Percentiles rank a stretch among this genome's conserved stretches.
Conservation (phyloP, 2,888 invertebrate species). For the Tachina grossa region DNA sequence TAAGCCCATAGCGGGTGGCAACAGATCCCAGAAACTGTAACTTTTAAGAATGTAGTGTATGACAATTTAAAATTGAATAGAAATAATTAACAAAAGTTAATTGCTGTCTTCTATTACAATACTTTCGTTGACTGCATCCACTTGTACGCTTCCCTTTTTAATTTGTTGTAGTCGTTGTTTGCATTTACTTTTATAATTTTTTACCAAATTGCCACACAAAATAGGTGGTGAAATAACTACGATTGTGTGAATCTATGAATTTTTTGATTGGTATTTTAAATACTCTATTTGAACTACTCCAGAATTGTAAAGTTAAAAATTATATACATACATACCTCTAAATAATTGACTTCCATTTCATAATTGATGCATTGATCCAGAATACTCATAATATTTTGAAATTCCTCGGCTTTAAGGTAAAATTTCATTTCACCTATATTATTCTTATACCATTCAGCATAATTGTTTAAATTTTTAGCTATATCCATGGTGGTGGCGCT, state of each 20-base stretch:
- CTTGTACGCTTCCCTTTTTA: conserved; percentile 56
- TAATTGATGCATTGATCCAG: conserved; percentile 77
- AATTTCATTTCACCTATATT: conserved; percentile 81
- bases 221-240: conserved; percentile 79
- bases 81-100: conserved; percentile 38
- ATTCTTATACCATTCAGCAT: conserved; percentile 81
- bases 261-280: neutral
- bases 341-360: conserved; percentile 77
- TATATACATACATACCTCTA: conserved; percentile 75
- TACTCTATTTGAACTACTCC: neutral
- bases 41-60: neutral
- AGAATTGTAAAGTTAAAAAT: neutral
- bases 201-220: conserved; percentile 79
- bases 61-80: neutral
- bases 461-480: conserved; percentile 76
- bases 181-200: conserved; percentile 79
- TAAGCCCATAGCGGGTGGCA: conserved; percentile 83
- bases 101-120: conserved; percentile 73
- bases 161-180: conserved; percentile 76
- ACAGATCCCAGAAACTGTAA: conserved; percentile 76
- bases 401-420: conserved; percentile 75
- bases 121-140: conserved; percentile 67
- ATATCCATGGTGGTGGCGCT: conserved; percentile 77
- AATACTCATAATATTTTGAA: conserved; percentile 76
- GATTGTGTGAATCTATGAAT: conserved; percentile 77